Evolutionary conservation across 2,113 vertebrate genomes (phyloP), one percentile per base, ranked within the genome.

Genomic region (Actenoides lindsayi): DNA sequence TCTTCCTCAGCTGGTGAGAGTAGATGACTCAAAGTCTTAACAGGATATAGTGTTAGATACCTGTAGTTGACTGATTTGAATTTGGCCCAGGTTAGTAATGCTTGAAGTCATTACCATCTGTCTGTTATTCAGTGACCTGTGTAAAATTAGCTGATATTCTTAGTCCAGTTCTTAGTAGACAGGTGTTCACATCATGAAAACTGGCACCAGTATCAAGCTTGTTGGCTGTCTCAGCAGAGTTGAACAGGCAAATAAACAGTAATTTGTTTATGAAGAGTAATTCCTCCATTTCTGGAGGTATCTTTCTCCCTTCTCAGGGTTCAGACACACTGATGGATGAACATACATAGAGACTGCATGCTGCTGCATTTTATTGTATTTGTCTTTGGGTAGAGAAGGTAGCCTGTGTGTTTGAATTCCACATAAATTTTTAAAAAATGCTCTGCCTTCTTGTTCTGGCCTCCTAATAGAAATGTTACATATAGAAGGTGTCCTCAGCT

Each of bases 21-120:
- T 69, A 83, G 77, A 95, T 97, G 94, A 97, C 87, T 97, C 95
- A 95, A 76, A 82, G 90, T 82, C 93, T 93, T 94, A 90, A 94
- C 93, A 95, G 94, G 96, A 94, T 97, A 87, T 96, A 65, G 92
- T 92, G 65, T 86, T 94, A 85, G 94, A 91, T 97, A 96, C 94
- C 95, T 97, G 94, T 93, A 89, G 94, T 86, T 96, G 91, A 51
- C 83, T 90, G 86, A 87, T 90, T 87, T 92, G 94, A 97, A 82
- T 97, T 92, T 94, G 94, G 94, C 91, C 63, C 69, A n/a, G 2
- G 91, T 94, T 96, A 68, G 74, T 95, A 94, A 91, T 87, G 93
- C 90, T 89, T 97, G 97, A 96, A 96, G 94, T 97, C 95, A 96
- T 91, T 93, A 60, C 96, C 97, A 97, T 96, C 97, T 97, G 97